A percentile compares a stretch with the other conserved stretches of the same genome.
phyloP scores from a whole-genome alignment of 2,888 invertebrate species.

The Didymodactylos carnosus region DNA sequence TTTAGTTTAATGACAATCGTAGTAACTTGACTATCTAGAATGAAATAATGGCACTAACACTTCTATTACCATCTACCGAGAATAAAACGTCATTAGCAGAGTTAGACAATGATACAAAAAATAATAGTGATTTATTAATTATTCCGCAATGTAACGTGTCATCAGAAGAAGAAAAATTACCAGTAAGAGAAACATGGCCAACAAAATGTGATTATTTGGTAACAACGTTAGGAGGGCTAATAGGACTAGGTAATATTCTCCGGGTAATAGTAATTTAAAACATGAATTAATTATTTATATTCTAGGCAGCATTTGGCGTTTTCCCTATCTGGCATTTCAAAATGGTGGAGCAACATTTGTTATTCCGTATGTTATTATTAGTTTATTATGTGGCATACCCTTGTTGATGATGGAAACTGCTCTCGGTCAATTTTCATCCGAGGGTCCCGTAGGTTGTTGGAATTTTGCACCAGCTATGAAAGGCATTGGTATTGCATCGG shows the following conservation, averaged over 20 bases:
- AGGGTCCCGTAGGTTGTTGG: background rate
- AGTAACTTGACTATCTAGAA: too few species aligned
- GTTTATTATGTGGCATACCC: background rate
- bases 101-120: too few species aligned
- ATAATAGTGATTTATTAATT: too few species aligned
- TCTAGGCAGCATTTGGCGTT: background rate
- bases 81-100: too few species aligned
- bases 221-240: background rate
- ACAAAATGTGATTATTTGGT: background rate
- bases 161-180: too few species aligned
- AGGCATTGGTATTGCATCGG: background rate
- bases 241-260: background rate
- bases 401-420: background rate
- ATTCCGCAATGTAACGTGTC: too few species aligned
- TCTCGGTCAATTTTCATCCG: background rate
- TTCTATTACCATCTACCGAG: too few species aligned
- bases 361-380: background rate
- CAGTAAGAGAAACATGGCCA: background rate
- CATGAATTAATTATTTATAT: background rate
- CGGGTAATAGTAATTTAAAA: background rate
- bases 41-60: too few species aligned
- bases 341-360: background rate
- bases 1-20: too few species aligned
- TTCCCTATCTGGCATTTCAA: background rate
- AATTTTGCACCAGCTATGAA: background rate